Base-by-base conservation (phyloP, 2,113 vertebrate species). In the Ctenomys sociabilis region DNA sequence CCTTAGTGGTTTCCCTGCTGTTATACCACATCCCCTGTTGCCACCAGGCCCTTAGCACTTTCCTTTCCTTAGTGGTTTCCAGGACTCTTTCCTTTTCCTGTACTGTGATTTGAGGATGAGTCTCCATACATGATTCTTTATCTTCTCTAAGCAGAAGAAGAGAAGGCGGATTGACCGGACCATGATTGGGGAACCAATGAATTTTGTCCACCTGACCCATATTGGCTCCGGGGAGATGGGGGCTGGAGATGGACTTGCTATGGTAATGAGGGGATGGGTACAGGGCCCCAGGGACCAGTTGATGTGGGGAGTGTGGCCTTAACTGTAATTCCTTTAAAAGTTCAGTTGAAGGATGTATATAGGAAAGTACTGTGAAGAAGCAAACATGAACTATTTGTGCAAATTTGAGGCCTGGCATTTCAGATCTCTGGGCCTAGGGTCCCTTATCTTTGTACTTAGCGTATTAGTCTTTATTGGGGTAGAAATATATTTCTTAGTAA, bases 181-280 rank as follows among this genome's bases (percentile, higher is more conserved):
- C 94, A 99, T 99, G 99, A 99, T 99, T 0, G 99, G 99, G 14
- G 99, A 99, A 89, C 99, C 99, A 0, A 99, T 99, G 97, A 99
- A 99, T 98, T 99, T 99, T 85, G 98, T 99, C 32, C 99, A 99
- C 98, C 98, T 99, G 98, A 99, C 99, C 0, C 99, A 99, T 98
- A 99, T 99, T 6, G 99, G 99, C 87, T 99, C 99, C 0, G 99
- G 99, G 12, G 99, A 99, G 97, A 99, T 99, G 99, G 98, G 97
- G 0, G 97, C 98, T 0, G 98, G 98, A 0, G 99, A 99, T 5
- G 98, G 99, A 16, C 97, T 98, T 91, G 98, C 98, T 73, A 99
- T 99, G 98, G 99, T 99, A 98, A 95, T 4, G 1, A 83, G 84
- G 49, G 85, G 61, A 45, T 7, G 66, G 92, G 63, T 52, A 73